Evolutionary conservation across 2,888 invertebrate genomes (phyloP).

Genomic region (Apomyelois bistriatella): DNA sequence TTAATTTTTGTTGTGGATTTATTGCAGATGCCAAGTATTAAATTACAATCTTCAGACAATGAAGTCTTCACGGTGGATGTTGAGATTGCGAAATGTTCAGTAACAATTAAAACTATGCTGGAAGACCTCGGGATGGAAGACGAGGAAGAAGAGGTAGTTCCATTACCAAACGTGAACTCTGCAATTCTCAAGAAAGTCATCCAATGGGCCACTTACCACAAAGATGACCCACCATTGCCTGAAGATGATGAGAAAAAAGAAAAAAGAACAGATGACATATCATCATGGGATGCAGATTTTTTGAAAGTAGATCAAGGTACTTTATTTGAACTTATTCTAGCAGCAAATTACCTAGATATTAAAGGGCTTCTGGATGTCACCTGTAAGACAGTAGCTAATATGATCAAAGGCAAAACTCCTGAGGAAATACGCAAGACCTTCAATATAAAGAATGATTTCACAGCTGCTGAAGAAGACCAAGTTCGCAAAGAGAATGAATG

Average conservation of each 20-base stretch:
- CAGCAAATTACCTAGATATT: constrained; percentile 98
- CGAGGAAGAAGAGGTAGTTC: constrained; percentile 96
- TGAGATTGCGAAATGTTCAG: constrained; percentile 98
- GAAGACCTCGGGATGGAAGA: constrained; percentile 96
- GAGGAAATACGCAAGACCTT: constrained; percentile 98
- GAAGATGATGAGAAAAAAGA: constrained; percentile 99
- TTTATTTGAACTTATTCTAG: constrained; percentile 96
- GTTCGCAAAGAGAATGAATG: constrained; percentile 98
- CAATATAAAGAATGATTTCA: constrained; percentile 98
- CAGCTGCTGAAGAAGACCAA: constrained; percentile 97
- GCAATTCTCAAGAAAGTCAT: constrained; percentile 97
- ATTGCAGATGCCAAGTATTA: constrained; percentile 94
- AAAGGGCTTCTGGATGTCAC: constrained; percentile 97
- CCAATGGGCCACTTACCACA: constrained; percentile 95
- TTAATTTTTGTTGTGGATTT: constrained; percentile 1
- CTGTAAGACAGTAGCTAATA: constrained; percentile 98
- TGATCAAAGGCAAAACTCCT: constrained; percentile 99
- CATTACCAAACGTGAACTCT: constrained; percentile 97
- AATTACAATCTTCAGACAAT: constrained; percentile 96
- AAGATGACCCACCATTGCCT: constrained; percentile 96
- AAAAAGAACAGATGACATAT: constrained; percentile 99
- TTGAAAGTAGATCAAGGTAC: constrained; percentile 99
- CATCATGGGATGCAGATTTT: constrained; percentile 99
- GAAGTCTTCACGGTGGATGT: constrained; percentile 98
- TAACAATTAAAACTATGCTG: constrained; percentile 98